phyloP scores from a whole-genome alignment of 2,888 invertebrate genomes.

The Plebejus anna region DNA sequence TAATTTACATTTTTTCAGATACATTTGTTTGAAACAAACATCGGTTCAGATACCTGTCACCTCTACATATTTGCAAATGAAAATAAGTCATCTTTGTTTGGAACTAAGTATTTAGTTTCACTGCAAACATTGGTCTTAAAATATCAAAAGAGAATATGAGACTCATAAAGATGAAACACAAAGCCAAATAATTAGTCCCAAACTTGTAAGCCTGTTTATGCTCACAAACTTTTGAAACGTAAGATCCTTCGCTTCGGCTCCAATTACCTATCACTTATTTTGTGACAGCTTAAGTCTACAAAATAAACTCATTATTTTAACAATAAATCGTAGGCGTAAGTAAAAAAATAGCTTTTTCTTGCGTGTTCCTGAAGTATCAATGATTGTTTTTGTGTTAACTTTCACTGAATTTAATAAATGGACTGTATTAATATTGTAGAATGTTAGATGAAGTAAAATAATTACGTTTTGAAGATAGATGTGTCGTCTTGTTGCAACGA shows the following conservation, averaged over 20 bases:
- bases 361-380: neutral
- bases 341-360: neutral
- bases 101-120: neutral
- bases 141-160: neutral
- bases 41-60: too few species aligned
- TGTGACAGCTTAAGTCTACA: neutral
- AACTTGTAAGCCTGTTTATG: neutral
- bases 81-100: too few species aligned
- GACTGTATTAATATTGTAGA: too few species aligned
- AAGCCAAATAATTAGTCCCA: neutral
- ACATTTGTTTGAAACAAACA: too few species aligned
- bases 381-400: neutral
- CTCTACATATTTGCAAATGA: too few species aligned
- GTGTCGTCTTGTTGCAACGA: too few species aligned
- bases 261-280: conserved; percentile 4
- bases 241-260: neutral
- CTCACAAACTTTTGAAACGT: neutral
- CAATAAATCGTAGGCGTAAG: neutral
- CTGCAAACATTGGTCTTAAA: neutral
- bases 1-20: too few species aligned
- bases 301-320: conserved; percentile 13
- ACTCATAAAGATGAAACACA: neutral
- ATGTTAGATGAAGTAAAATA: too few species aligned
- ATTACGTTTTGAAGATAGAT: too few species aligned
- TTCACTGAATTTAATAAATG: too few species aligned